Evolutionary conservation across 2,113 vertebrate genomes (phyloP).

Genomic region (Urocynchramus pylzowi): DNA sequence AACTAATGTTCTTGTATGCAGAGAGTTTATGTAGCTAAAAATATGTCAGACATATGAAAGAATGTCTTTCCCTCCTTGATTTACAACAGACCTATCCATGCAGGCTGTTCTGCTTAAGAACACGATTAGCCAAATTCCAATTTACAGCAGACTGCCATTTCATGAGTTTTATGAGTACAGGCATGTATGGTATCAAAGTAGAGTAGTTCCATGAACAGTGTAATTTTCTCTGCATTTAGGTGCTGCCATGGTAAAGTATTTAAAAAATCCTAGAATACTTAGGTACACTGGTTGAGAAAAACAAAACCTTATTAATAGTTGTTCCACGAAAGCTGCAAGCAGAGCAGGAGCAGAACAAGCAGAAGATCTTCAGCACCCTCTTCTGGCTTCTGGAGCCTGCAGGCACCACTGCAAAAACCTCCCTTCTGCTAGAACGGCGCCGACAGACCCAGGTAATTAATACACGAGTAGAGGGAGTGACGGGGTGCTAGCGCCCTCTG

Average conservation of each 20-base stretch:
- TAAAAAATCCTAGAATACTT: not conserved
- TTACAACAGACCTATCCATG: not conserved
- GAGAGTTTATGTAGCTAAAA: not conserved
- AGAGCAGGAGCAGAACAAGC: not conserved
- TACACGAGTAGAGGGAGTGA: fast-evolving
- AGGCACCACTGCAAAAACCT: not conserved
- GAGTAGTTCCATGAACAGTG: not conserved
- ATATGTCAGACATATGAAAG: not conserved
- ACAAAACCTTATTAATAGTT: not conserved
- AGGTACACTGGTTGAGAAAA: not conserved
- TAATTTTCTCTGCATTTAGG: not conserved
- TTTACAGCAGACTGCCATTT: not conserved
- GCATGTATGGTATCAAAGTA: not conserved
- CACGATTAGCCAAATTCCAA: not conserved
- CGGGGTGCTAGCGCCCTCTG: fast-evolving
- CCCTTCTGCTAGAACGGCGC: not conserved
- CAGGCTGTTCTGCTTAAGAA: not conserved
- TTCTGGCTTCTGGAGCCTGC: slow-evolving; percentile 1
- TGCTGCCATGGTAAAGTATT: not conserved
- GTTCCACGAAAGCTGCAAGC: not conserved
- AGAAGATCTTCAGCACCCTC: slow-evolving; percentile 54
- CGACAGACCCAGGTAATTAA: fast-evolving
- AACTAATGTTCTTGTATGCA: fast-evolving
- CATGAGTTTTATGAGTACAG: not conserved
- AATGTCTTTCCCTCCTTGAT: not conserved